Evolutionary conservation across 2,797 vertebrate species (phyloP), one percentile per base, ranked within the genome.

Genomic region (Sebastolobus alascanus): DNA sequence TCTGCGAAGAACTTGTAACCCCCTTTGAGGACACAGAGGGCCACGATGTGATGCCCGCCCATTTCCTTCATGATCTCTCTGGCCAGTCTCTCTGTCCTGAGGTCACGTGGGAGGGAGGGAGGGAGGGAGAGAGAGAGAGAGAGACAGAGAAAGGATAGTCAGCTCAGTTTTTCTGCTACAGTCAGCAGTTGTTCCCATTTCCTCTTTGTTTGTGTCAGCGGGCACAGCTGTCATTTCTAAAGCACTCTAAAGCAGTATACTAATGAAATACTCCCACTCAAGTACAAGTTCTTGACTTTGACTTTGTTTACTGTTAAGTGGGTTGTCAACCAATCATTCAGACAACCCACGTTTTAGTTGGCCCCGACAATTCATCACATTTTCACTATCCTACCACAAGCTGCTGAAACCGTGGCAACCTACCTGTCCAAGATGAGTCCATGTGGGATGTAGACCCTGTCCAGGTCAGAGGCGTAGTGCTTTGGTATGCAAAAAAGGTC

Each of bases 1-100:
- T 99, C 98, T 33, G 98, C 97, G 91, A 99, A 99, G 93, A 99
- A 99, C 86, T 99, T 99, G 95, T 99, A 99, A 68, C 98, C 98
- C 12, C 98, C 98, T 91, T 99, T 99, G 46, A 99, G 97, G 59
- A 99, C 99, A 76, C 99, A 99, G 52, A 99, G 97, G 22, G 98
- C 98, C 38, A 99, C 97, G 0, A 99, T 99, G 87, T 99, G 98
- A 89, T 99, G 98, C 54, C 97, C 98, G 61, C 98, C 99, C 98
- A 99, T 99, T 88, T 97, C 97, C 82, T 97, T 97, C 98, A 99
- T 98, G 73, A 99, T 99, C 89, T 99, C 98, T 83, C 97, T 96
- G 70, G 98, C 99, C 91, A 99, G 95, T 54, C 98, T 96, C 92
- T 99, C 98, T 0, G 98, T 99, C 96, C 99, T 99, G 90, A n/a